Evolutionary conservation across 2,113 vertebrate genomes (phyloP), one percentile per base, ranked within the genome.

Genomic region (Petaurus breviceps): DNA sequence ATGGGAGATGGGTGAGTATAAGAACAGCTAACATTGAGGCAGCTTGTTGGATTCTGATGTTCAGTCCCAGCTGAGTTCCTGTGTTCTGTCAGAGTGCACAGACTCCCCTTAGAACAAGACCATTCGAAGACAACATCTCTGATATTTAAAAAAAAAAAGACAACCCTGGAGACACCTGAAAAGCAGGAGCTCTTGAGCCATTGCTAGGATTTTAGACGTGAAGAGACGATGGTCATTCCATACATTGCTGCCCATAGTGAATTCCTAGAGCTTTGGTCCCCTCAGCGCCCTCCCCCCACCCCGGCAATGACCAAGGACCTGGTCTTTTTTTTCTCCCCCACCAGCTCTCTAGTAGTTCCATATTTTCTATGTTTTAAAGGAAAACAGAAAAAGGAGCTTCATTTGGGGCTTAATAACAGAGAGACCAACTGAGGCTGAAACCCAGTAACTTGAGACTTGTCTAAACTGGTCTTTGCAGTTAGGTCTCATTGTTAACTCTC

Each of bases 381-480:
- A 77, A 47, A 55, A 51, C 46, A 92, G 89, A 61, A 91, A 28
- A 3, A 52, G 94, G 49, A 92, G 51, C 90, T 93, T 24, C 24
- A 37, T 94, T 47, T 90, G 0, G 95, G 93, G 96, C 95, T 95
- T 93, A 57, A 61, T 55, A 93, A 57, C 8, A 31, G 68, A 77
- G 16, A 46, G 93, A 91, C 31, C 49, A 51, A 57, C 77, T 37
- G 37, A 26, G 93, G 54, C 0, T 3, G 91, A 92, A 5, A 0
- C 95, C 55, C 90, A 90, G 92, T n/a, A 28, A 0, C 3, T 24
- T 47, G 31, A 61, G 92, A 51, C 89, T 51, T 90, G 19, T 93
- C 95, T 92, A 0, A 0, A 53, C 95, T 92, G 97, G 97, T 95
- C 96, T 97, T 93, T 55, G 91, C 93, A 96, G 90, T 95, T 16